Conservation (phyloP, 2,888 invertebrate species). For the Callimorpha dominula region DNA sequence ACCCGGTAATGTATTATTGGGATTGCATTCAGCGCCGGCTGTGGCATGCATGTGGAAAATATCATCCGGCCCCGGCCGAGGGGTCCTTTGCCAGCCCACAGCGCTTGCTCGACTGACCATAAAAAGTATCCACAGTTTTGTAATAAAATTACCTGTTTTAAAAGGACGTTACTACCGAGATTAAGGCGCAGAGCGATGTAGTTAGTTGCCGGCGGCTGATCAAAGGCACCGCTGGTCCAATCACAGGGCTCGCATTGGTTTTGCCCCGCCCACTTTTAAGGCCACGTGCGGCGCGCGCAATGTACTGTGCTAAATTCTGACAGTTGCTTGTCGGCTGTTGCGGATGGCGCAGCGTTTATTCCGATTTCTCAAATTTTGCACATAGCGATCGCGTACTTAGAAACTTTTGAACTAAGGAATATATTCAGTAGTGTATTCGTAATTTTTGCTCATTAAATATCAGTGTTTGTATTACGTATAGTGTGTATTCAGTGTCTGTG, state of each 20-base stretch:
- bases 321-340: constrained; percentile 70
- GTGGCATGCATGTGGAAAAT: constrained; percentile 67
- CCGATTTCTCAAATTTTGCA: constrained; percentile 45
- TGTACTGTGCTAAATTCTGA: constrained; percentile 63
- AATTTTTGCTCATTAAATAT: constrained; percentile 12
- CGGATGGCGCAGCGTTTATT: constrained; percentile 45
- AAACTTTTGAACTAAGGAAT: constrained; percentile 41
- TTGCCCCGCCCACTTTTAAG: constrained; percentile 71
- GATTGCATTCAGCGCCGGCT: constrained; percentile 70
- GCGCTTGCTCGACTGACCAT: constrained; percentile 77
- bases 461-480: constrained; percentile 28
- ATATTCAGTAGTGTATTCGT: constrained; percentile 22
- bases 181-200: constrained; percentile 84
- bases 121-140: constrained; percentile 82
- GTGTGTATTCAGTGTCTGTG: constrained; percentile 51
- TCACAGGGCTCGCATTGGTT: constrained; percentile 56
- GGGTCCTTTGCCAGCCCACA: constrained; percentile 63
- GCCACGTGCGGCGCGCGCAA: constrained; percentile 86
- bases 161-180: constrained; percentile 86
- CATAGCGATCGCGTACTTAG: constrained; percentile 60
- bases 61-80: constrained; percentile 55
- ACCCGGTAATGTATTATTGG: constrained; percentile 70
- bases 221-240: constrained; percentile 78
- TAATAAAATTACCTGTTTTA: constrained; percentile 87
- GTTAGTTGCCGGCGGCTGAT: constrained; percentile 84